A percentile compares a stretch with the other conserved stretches of the same genome.
Conservation (phyloP, 1,140 invertebrate species). For the Platorchestia sp. region DNA sequence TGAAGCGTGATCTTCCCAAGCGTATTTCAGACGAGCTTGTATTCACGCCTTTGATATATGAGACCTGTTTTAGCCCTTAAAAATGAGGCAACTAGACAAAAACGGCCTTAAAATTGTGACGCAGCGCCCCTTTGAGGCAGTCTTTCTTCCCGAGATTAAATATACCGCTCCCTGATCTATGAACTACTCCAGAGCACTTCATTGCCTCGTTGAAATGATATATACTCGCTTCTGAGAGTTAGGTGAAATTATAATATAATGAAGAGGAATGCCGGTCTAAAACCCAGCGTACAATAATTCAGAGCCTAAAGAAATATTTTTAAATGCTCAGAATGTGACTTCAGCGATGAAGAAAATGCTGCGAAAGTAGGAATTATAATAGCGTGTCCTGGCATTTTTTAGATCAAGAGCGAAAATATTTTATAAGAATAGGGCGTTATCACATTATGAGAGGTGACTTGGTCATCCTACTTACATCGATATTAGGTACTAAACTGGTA, state of each 20-base stretch:
- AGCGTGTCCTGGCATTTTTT: too few relatives aligned
- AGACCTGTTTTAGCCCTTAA: background rate
- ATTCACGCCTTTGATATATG: background rate
- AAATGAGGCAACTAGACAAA: background rate
- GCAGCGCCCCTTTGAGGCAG: background rate
- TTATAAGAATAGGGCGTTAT: too few relatives aligned
- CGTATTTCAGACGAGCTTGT: background rate
- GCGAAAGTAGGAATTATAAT: background rate
- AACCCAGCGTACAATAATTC: background rate
- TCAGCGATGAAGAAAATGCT: background rate
- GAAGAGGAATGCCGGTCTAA: background rate
- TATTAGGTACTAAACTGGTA: too few relatives aligned
- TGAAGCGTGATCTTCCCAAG: background rate
- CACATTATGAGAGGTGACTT: too few relatives aligned
- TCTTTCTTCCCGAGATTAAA: constrained; percentile 19
- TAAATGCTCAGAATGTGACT: background rate
- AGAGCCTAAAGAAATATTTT: background rate
- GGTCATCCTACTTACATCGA: too few relatives aligned
- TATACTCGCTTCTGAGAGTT: background rate
- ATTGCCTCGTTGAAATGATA: background rate
- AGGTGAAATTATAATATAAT: background rate
- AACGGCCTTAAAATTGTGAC: background rate
- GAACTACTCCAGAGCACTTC: background rate
- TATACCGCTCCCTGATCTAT: background rate
- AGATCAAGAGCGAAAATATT: too few relatives aligned